A percentile compares a stretch with the other conserved stretches of the same genome.
Conservation (phyloP, 2,113 vertebrate genomes). For the Chionis minor region DNA sequence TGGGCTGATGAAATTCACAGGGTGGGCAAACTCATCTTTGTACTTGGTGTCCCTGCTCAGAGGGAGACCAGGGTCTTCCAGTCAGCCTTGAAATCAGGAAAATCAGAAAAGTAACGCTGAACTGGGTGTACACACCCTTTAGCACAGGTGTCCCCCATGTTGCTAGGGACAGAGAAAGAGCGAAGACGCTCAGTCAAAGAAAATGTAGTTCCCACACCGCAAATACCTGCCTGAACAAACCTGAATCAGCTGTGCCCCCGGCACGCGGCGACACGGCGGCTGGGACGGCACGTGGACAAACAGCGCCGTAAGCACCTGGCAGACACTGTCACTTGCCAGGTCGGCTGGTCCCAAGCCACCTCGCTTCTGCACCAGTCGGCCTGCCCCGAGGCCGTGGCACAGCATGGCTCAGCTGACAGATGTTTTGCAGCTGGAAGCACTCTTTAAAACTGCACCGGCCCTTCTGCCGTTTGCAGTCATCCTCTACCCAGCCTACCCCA, state of each 20-base stretch:
- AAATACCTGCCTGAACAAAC: neutral
- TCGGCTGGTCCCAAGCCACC: neutral
- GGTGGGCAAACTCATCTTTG: neutral
- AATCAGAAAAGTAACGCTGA: neutral
- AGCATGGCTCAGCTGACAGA: neutral
- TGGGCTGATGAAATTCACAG: neutral
- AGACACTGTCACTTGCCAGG: neutral
- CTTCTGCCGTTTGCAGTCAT: neutral
- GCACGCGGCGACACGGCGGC: neutral
- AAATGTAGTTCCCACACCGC: neutral
- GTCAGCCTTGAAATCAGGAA: neutral
- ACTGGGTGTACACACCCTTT: neutral
- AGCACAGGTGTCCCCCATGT: accelerated
- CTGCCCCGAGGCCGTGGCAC: neutral
- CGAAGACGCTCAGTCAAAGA: neutral
- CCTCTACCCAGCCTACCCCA: neutral
- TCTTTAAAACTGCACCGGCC: accelerated
- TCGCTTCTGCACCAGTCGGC: neutral
- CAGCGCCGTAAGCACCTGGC: accelerated
- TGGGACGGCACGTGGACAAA: neutral
- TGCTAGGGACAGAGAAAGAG: neutral
- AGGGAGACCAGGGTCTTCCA: neutral
- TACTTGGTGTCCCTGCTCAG: neutral
- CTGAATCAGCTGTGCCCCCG: too few species aligned
- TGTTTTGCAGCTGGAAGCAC: neutral